Base-by-base conservation (phyloP, 1,140 invertebrate species). In the Ridgeia piscesae region DNA sequence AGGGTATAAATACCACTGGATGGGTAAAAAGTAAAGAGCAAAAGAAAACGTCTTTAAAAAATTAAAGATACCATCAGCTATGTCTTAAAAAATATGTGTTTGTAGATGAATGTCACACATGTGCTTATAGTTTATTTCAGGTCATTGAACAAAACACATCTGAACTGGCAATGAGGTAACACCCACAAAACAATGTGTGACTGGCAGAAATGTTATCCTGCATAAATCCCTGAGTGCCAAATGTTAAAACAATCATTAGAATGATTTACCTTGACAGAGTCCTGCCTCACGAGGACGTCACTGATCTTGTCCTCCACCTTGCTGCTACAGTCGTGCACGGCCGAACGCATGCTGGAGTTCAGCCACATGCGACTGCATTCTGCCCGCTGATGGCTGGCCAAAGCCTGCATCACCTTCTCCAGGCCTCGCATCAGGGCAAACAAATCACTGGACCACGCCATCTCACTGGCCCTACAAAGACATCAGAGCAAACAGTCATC, bases 341-440 rank as follows among this genome's bases (percentile, higher is more conserved):
- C 93, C 11, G 94, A 89, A 90, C 93, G 94, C 6, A 95, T 9
- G 93, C 94, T 95, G 17, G 95, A 95, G 92, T 96, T 95, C 6
- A 93, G 92, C 95, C 95, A 95, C 6, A 34, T 93, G 14, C 93
- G 93, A 91, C 93, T 91, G 0, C 93, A 48, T 88, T 95, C 94
- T 50, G 91, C 93, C n/a, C 93, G 92, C 91, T 95, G 94, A 42
- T 94, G 93, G 35, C 94, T 93, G 21, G 93, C 48, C n/a, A 95
- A 17, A 11, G 95, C 94, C 35, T 94, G 93, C 4, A 93, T 92
- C 50, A 95, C 94, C 50, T 93, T 92, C 89, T 94, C 94, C 33
- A 95, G 90, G 2, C 95, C 95, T 91, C 94, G 93, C 33, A 95
- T 27, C 89, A 96, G 93, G 11, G 94, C 95, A 31, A 93, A 91